Conservation (phyloP, 2,888 invertebrate genomes). For the Elegia similella region DNA sequence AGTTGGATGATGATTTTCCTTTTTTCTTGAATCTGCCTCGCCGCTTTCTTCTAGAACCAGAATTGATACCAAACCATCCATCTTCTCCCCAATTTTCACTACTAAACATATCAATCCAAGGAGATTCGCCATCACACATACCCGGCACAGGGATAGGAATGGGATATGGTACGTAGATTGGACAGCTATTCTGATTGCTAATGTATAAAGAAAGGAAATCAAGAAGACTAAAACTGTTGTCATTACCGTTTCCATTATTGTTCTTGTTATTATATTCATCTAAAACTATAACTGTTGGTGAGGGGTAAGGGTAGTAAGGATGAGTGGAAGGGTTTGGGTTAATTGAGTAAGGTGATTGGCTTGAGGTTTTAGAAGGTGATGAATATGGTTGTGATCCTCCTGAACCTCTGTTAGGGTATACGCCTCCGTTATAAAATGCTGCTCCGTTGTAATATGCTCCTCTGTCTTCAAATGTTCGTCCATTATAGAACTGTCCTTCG, state of each 20-base stretch:
- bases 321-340: neutral
- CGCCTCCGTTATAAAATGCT: neutral
- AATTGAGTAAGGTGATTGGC: neutral
- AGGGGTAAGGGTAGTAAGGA: slow-evolving; percentile 4
- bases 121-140: neutral
- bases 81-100: neutral
- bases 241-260: neutral
- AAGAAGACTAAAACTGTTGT: neutral
- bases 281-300: slow-evolving; percentile 6
- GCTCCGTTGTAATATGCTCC: neutral
- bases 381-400: neutral
- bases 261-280: neutral
- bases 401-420: neutral
- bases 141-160: slow-evolving; percentile 4
- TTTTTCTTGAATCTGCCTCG: neutral
- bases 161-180: neutral
- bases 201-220: slow-evolving; percentile 2
- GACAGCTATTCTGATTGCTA: neutral
- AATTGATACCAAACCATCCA: neutral
- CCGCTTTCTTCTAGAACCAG: neutral
- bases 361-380: neutral
- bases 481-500: neutral
- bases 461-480: neutral
- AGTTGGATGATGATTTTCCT: neutral
- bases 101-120: neutral